Percentiles rank a stretch among this genome's conserved stretches.
Evolutionary conservation across 2,797 vertebrate species (phyloP).

Genomic region (Natrix natrix): DNA sequence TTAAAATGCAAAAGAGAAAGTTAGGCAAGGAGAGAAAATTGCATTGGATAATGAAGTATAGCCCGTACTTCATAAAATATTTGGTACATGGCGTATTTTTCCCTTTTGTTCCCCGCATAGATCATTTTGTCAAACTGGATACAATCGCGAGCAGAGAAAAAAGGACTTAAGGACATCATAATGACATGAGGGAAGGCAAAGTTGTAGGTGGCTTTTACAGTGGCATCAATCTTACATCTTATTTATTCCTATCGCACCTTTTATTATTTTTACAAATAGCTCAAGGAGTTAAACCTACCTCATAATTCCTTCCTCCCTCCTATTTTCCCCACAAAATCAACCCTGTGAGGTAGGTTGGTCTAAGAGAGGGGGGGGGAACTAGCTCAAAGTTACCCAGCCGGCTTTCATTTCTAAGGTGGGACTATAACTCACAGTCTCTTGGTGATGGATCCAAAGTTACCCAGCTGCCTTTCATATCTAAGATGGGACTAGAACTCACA

Average conservation of each 20-base stretch:
- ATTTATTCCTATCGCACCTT: neutral
- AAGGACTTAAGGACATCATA: too few relatives aligned
- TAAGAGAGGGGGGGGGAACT: neutral
- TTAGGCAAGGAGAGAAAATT: conserved; percentile 8
- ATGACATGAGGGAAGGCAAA: neutral
- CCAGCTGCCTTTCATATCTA: too few relatives aligned
- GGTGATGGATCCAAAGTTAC: too few relatives aligned
- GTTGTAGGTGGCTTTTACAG: neutral
- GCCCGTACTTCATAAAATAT: conserved; percentile 22
- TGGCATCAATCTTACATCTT: accelerated
- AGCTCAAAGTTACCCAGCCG: too few relatives aligned
- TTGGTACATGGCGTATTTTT: too few relatives aligned
- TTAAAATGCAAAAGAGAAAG: conserved; percentile 34
- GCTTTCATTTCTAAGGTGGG: too few relatives aligned
- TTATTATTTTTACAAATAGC: neutral
- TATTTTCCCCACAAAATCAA: neutral
- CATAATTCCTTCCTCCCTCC: too few relatives aligned
- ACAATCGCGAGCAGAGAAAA: neutral
- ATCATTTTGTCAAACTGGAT: neutral
- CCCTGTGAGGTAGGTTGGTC: neutral
- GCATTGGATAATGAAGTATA: conserved; percentile 16
- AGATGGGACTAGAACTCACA: too few relatives aligned
- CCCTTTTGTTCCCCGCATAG: too few relatives aligned
- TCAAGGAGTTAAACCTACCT: neutral
- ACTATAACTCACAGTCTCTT: neutral